Conservation (phyloP, 2,888 invertebrate species). For the Latheticus oryzae region DNA sequence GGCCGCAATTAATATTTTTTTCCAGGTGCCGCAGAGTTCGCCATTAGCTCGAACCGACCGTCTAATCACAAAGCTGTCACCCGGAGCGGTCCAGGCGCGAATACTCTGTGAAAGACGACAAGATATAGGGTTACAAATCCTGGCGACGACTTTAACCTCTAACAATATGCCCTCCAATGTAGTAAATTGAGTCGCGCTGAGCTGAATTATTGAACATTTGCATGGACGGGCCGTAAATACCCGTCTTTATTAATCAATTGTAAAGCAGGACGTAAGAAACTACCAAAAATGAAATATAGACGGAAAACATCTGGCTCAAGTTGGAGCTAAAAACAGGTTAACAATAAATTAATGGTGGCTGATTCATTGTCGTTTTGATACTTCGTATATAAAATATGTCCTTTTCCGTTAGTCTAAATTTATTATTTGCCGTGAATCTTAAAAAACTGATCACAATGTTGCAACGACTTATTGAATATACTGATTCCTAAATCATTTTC, state of each 20-base stretch:
- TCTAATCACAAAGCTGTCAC: conserved; percentile 61
- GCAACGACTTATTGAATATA: too few relatives aligned
- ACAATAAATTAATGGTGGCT: too few relatives aligned
- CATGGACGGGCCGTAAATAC: not conserved
- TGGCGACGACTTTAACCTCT: conserved; percentile 39
- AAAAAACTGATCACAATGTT: too few relatives aligned
- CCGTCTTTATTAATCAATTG: not conserved
- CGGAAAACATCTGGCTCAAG: too few relatives aligned
- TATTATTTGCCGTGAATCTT: too few relatives aligned
- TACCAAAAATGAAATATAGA: too few relatives aligned
- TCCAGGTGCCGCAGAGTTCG: conserved; percentile 45
- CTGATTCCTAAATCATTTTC: too few relatives aligned
- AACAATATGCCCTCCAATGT: conserved; percentile 33
- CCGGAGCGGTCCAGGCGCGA: conserved; percentile 54
- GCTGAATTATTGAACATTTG: conserved; percentile 1
- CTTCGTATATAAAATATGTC: too few relatives aligned
- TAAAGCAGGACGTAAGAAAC: conserved; percentile 7
- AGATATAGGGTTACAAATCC: conserved; percentile 47
- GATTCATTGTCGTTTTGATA: too few relatives aligned
- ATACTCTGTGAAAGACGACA: conserved; percentile 34
- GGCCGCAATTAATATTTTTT: conserved; percentile 61
- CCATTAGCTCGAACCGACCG: conserved; percentile 47
- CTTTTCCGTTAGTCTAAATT: too few relatives aligned
- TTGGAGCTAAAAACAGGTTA: too few relatives aligned
- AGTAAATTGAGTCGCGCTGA: conserved; percentile 30